Percentiles rank a stretch among this genome's conserved stretches.
phyloP scores from a whole-genome alignment of 2,113 vertebrate species.

The Dolichotis patagonum region DNA sequence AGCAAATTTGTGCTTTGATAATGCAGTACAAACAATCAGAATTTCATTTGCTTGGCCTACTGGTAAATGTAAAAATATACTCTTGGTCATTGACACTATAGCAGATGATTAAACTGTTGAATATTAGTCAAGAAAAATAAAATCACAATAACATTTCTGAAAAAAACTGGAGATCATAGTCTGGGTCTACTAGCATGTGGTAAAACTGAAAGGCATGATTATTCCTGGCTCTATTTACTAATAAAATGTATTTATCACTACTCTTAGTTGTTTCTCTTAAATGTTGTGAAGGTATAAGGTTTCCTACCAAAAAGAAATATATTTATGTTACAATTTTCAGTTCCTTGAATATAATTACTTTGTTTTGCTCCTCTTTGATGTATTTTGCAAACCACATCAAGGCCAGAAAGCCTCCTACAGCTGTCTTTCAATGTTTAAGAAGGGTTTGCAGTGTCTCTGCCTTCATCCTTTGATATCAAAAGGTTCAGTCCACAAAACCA shows the following conservation, averaged over 20 bases:
- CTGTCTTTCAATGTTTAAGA: slow-evolving; percentile 51
- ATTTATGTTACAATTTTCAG: not conserved
- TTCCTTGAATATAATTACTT: slow-evolving; percentile 32
- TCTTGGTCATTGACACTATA: not conserved
- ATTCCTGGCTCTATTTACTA: slow-evolving; percentile 9
- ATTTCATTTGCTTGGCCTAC: slow-evolving; percentile 19
- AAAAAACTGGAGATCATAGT: not conserved
- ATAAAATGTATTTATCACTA: not conserved
- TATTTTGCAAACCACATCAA: slow-evolving; percentile 71
- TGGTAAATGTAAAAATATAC: not conserved
- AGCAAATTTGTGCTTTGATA: slow-evolving; percentile 42
- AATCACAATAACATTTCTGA: not conserved
- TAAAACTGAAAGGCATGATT: slow-evolving; percentile 49
- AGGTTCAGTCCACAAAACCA: slow-evolving; percentile 36
- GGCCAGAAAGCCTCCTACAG: not conserved
- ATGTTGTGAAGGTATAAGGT: not conserved
- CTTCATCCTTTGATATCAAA: slow-evolving; percentile 66
- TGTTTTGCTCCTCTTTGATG: slow-evolving; percentile 55
- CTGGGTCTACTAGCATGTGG: not conserved
- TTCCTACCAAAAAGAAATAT: not conserved
- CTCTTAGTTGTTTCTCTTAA: not conserved
- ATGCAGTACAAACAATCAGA: not conserved
- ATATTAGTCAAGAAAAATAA: not conserved
- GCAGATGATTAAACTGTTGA: not conserved
- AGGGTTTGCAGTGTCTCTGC: slow-evolving; percentile 30